Conservation (phyloP, 2,888 invertebrate genomes). For the Drosophila niveifrons region DNA sequence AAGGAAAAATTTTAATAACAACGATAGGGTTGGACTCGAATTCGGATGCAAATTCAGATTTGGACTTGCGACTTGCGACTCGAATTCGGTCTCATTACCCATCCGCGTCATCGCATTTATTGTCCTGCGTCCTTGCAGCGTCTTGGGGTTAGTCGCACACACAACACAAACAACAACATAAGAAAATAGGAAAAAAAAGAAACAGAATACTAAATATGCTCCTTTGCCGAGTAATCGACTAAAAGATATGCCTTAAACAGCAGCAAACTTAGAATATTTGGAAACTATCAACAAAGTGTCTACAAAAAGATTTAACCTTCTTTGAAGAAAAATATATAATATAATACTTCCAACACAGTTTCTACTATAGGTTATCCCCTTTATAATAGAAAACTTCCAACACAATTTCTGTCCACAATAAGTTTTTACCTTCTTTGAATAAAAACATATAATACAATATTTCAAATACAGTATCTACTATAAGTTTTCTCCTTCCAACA, state of each 20-base stretch:
- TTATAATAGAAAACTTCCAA: too few species aligned
- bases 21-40: constrained; percentile 65
- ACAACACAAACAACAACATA: not conserved
- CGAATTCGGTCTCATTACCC: constrained; percentile 21
- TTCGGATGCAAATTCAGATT: constrained; percentile 31
- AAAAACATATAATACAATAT: too few species aligned
- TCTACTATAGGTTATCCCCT: too few species aligned
- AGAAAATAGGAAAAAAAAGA: not conserved
- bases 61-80: not conserved
- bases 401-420: too few species aligned
- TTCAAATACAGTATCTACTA: too few species aligned
- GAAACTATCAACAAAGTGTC: too few species aligned
- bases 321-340: too few species aligned
- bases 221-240: not conserved
- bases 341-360: too few species aligned
- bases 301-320: too few species aligned
- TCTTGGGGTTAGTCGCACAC: constrained; percentile 42
- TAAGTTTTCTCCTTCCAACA: too few species aligned
- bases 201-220: not conserved
- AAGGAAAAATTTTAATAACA: constrained; percentile 77
- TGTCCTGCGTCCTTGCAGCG: constrained; percentile 22
- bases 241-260: constrained; percentile 3
- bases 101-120: not conserved
- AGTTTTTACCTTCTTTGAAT: too few species aligned
- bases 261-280: too few species aligned